Evolutionary conservation across 2,797 vertebrate genomes (phyloP), one percentile per base, ranked within the genome.

Genomic region (Cirrhinus molitorella): DNA sequence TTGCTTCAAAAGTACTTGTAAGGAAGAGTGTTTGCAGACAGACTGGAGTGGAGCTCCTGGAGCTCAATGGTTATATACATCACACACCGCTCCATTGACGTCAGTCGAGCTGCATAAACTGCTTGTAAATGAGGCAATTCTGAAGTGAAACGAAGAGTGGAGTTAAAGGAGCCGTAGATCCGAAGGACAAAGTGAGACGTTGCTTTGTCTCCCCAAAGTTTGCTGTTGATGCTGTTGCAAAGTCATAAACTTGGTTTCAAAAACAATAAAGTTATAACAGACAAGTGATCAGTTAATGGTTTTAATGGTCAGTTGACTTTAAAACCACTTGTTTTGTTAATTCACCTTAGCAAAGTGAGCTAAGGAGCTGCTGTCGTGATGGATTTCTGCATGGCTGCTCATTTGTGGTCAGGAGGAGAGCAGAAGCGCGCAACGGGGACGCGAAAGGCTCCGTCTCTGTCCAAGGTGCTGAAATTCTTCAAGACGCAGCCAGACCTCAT

Each of bases 51-150:
- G 81, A 91, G 45, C 66, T 49, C 55, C 77, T 83, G 85, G 37
- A 74, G 83, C 79, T 86, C 85, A 76, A 67, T 61, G 86, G 89
- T 96, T 97, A 95, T 97, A 96, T 95, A 93, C 92, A 87, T 90
- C 93, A 93, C 89, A 90, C 88, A 88, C 85, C 83, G 92, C 89
- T 84, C 88, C 88, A 89, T 89, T 97, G 96, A 97, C 96, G 96
- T 97, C 96, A 97, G 93, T 86, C 87, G 81, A 61, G 92, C 90
- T 89, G 84, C 92, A 91, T 80, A 91, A 87, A 92, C 88, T 81
- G 91, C 83, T 87, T 93, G 94, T 93, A 93, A 92, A 93, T 83
- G 88, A 91, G 92, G 88, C 88, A 88, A 84, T 67, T 85, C 74
- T 83, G 82, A 89, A 90, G 67, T 55, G 80, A 66, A 82, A 72